Percentiles rank a stretch among this genome's conserved stretches.
Evolutionary conservation across 2,797 vertebrate genomes (phyloP).

Genomic region (Neosilurus mollespiculum): DNA sequence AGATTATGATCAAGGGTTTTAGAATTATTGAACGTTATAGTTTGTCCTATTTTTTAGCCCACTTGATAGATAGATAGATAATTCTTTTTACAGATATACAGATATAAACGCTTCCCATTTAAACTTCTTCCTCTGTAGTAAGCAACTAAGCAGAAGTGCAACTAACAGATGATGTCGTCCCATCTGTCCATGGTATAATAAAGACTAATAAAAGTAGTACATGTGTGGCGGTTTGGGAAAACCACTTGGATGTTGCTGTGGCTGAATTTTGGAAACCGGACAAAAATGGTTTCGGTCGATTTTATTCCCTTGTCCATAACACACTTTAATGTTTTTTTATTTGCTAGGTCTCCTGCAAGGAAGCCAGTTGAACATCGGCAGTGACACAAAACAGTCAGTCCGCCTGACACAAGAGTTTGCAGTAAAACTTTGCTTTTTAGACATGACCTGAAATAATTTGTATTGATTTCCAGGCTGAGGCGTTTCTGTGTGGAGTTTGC

Average conservation of each 20-base stretch:
- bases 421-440: background rate
- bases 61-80: no score
- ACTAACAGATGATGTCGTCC: slow-evolving; percentile 4
- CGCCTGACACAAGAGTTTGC: background rate
- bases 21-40: no score
- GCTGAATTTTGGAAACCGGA: background rate
- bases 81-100: no score
- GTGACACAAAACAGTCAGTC: background rate
- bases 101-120: no score
- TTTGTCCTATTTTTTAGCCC: no score
- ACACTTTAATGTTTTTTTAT: background rate
- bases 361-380: background rate
- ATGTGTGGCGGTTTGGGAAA: background rate
- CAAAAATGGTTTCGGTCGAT: background rate
- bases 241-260: background rate
- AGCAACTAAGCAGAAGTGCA: background rate
- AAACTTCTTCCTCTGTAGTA: background rate
- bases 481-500: no score
- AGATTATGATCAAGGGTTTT: no score
- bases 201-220: background rate
- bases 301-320: background rate
- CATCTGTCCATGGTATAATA: background rate
- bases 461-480: background rate
- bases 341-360: background rate
- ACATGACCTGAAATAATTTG: background rate